Evolutionary conservation across 2,888 invertebrate species (phyloP).

Genomic region (Lagria hirta): DNA sequence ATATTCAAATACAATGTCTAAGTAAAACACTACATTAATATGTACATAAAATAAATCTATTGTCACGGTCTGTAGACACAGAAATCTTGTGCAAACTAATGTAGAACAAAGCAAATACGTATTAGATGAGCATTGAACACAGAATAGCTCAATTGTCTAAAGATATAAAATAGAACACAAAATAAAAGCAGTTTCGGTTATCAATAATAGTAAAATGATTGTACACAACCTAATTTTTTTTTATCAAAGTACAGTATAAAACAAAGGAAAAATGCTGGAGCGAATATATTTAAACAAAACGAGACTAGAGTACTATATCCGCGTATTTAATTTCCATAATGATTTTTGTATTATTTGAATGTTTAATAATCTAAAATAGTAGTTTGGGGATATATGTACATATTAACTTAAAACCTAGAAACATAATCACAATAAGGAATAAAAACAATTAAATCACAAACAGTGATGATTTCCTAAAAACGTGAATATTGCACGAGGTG

Average conservation of each 20-base stretch:
- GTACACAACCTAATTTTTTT: slow-evolving; percentile 16
- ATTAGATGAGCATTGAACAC: slow-evolving; percentile 34
- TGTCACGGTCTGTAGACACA: slow-evolving; percentile 43
- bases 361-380: slow-evolving; percentile 21
- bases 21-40: slow-evolving; percentile 42
- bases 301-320: slow-evolving; percentile 47
- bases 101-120: slow-evolving; percentile 28
- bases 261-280: slow-evolving; percentile 29
- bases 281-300: slow-evolving; percentile 37
- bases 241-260: slow-evolving; percentile 13
- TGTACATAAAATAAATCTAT: slow-evolving; percentile 47
- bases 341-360: too few relatives aligned
- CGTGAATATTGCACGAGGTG: slow-evolving; percentile 38
- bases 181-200: slow-evolving; percentile 7
- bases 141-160: slow-evolving; percentile 24
- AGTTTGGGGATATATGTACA: slow-evolving; percentile 17
- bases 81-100: slow-evolving; percentile 41
- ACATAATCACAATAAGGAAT: slow-evolving; percentile 26
- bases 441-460: slow-evolving; percentile 23
- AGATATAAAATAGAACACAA: slow-evolving; percentile 10
- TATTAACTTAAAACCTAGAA: slow-evolving; percentile 20
- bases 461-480: slow-evolving; percentile 25
- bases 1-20: slow-evolving; percentile 41
- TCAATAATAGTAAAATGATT: slow-evolving; percentile 2
- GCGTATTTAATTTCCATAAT: slow-evolving; percentile 30